Evolutionary conservation across 2,113 vertebrate genomes (phyloP).

Genomic region (Bujurquina vittata): DNA sequence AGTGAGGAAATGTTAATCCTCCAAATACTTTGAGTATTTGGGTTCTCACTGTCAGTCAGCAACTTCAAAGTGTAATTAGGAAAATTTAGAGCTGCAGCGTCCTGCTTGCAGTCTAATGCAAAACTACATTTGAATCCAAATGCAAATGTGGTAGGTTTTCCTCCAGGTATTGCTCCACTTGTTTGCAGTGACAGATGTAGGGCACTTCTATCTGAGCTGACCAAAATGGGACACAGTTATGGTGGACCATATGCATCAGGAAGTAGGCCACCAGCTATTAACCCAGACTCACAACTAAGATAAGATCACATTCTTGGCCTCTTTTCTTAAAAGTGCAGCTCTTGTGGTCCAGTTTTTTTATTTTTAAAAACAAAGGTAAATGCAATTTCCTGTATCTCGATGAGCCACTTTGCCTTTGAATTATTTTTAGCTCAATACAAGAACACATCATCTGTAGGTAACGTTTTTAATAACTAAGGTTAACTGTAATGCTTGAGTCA

Average conservation of each 20-base stretch:
- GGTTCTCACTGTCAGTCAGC: neutral
- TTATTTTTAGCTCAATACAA: neutral
- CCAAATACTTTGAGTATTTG: neutral
- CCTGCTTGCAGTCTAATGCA: neutral
- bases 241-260: conserved; percentile 11
- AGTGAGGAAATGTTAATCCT: too few species aligned
- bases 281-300: conserved; percentile 34
- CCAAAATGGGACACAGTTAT: conserved; percentile 40
- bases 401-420: neutral
- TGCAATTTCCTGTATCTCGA: neutral
- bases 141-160: conserved; percentile 4
- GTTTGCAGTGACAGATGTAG: conserved; percentile 53
- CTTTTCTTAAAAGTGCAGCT: neutral
- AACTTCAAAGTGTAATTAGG: neutral
- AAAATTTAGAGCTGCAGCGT: neutral
- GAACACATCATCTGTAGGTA: neutral
- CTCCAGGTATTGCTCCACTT: conserved; percentile 22
- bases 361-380: neutral
- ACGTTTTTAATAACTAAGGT: neutral
- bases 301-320: neutral
- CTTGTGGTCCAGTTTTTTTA: neutral
- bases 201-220: conserved; percentile 6
- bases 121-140: neutral
- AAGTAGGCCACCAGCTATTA: conserved; percentile 52
- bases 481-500: neutral